Evolutionary conservation across 92 coral and sea anemone species (phyloP).

Genomic region (Parazoanthus atlanticus): DNA sequence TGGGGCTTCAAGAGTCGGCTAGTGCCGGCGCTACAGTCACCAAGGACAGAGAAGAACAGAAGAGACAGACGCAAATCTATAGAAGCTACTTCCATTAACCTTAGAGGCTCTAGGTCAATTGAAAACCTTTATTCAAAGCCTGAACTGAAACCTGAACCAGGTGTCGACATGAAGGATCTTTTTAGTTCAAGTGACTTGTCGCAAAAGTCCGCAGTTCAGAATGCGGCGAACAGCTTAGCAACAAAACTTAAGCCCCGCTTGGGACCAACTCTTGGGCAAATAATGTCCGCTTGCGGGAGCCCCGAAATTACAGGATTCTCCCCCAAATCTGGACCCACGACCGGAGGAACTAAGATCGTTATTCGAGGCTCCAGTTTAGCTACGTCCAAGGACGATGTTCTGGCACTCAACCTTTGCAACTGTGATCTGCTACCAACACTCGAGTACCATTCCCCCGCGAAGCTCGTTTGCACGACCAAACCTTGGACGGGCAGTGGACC

Average conservation of each 20-base stretch:
- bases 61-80: conserved; percentile 83
- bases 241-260: conserved; percentile 71
- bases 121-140: conserved; percentile 76
- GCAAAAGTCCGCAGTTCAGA: conserved; percentile 19
- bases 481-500: conserved; percentile 97
- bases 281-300: conserved; percentile 76
- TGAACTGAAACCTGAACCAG: conserved; percentile 10
- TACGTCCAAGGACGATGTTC: conserved; percentile 68
- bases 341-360: conserved; percentile 87
- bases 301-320: conserved; percentile 97
- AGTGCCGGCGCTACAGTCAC: conserved; percentile 34
- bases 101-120: conserved; percentile 81
- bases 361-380: conserved; percentile 92
- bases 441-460: conserved; percentile 95
- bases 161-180: conserved; percentile 36
- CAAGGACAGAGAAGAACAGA: conserved; percentile 54
- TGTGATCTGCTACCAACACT: conserved; percentile 71
- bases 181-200: conserved; percentile 39
- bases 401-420: conserved; percentile 75
- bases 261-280: conserved; percentile 90
- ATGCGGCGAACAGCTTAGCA: conserved; percentile 19
- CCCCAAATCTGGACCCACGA: conserved; percentile 88
- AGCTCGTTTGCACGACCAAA: conserved; percentile 75
- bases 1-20: conserved; percentile 59
- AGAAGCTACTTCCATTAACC: conserved; percentile 72